A percentile compares a stretch with the other conserved stretches of the same genome.
phyloP scores from a whole-genome alignment of 1,140 invertebrate genomes.

The Drosophila parvula region DNA sequence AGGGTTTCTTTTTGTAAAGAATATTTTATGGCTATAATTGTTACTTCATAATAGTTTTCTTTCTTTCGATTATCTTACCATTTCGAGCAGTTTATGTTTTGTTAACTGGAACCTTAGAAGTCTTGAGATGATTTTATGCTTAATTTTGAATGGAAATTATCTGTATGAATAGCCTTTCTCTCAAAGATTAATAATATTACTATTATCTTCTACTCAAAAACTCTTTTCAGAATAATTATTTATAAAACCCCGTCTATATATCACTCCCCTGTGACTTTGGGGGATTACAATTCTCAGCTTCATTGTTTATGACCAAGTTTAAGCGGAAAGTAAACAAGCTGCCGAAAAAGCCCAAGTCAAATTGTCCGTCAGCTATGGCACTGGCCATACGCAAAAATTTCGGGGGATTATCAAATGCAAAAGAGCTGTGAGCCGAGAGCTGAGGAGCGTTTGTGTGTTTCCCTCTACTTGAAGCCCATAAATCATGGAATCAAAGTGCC shows the following conservation, averaged over 20 bases:
- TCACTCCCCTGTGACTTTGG: conserved; percentile 12
- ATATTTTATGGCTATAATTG: background rate
- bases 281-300: conserved; percentile 25
- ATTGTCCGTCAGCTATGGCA: conserved; percentile 55
- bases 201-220: background rate
- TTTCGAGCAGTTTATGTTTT: background rate
- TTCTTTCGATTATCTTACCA: background rate
- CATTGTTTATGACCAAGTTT: conserved; percentile 42
- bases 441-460: conserved; percentile 7
- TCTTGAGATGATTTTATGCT: background rate
- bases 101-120: background rate
- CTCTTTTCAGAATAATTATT: background rate
- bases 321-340: conserved; percentile 26
- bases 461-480: conserved; percentile 51
- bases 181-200: background rate
- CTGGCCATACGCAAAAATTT: conserved; percentile 70
- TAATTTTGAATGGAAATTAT: background rate
- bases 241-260: conserved; percentile 9
- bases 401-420: conserved; percentile 73
- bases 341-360: conserved; percentile 58
- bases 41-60: background rate
- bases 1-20: conserved; percentile 5
- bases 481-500: conserved; percentile 78
- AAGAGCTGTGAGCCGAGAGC: conserved; percentile 33
- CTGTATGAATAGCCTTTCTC: no score